Conservation (phyloP, 2,888 invertebrate genomes). For the Meiosimyza decipiens region DNA sequence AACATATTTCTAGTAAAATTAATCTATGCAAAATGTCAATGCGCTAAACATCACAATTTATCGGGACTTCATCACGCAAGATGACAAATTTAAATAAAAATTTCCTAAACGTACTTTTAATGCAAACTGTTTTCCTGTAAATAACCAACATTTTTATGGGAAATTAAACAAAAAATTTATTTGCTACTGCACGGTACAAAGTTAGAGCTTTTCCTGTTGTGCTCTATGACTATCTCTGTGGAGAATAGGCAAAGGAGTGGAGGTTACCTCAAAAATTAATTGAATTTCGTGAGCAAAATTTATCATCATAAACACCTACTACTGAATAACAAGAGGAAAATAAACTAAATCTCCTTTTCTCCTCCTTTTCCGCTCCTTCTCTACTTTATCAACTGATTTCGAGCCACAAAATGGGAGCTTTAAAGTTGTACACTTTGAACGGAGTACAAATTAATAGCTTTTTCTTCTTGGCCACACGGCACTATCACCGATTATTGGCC, state of each 20-base stretch:
- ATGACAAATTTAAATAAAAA: too few species aligned
- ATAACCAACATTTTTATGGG: too few species aligned
- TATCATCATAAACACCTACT: constrained; percentile 10
- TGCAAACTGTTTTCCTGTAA: too few species aligned
- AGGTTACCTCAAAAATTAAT: constrained; percentile 19
- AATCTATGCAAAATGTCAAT: too few species aligned
- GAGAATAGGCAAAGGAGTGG: neutral
- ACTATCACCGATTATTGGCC: constrained; percentile 20
- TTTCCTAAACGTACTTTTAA: too few species aligned
- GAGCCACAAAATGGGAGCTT: neutral
- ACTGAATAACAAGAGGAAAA: neutral
- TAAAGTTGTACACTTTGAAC: neutral
- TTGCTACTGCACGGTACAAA: too few species aligned
- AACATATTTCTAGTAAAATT: too few species aligned
- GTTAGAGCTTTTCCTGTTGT: too few species aligned
- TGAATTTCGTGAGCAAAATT: constrained; percentile 24
- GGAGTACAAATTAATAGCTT: constrained; percentile 24
- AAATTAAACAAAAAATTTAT: too few species aligned
- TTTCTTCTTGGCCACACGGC: constrained; percentile 4
- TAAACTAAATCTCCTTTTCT: neutral
- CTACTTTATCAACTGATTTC: neutral
- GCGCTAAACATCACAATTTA: too few species aligned
- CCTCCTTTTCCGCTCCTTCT: neutral
- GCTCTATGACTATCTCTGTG: neutral
- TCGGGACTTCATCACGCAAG: too few species aligned